Conservation (phyloP, 1,140 invertebrate species). For the Bombus confusus region DNA sequence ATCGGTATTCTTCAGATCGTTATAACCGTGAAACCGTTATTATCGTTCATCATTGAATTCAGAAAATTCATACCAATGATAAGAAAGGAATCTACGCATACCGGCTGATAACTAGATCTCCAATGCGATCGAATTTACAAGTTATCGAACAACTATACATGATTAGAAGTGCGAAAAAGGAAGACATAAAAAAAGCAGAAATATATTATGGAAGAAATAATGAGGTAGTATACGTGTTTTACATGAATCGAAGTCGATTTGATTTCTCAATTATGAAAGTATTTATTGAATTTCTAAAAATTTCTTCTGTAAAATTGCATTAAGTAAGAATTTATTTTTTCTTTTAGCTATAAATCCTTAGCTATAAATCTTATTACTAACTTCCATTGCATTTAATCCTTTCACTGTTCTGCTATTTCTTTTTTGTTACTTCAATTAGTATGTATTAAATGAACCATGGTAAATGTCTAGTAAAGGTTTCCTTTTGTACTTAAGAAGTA, state of each 20-base stretch:
- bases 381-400: no score
- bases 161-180: background rate
- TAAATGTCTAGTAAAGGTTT: no score
- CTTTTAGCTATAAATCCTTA: background rate
- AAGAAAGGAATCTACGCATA: background rate
- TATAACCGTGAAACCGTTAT: background rate
- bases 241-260: background rate
- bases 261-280: background rate
- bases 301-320: background rate
- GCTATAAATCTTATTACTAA: no score
- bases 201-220: background rate
- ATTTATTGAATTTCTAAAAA: no score
- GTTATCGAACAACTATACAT: no score
- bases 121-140: background rate
- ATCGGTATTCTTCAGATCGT: constrained; percentile 7
- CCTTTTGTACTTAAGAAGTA: no score
- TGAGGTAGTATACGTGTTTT: background rate
- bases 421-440: no score
- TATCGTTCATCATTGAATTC: background rate
- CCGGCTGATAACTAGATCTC: background rate
- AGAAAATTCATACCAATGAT: background rate
- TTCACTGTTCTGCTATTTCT: no score
- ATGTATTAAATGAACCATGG: no score
- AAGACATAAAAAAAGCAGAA: background rate
- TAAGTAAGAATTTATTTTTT: background rate